Evolutionary conservation across 2,888 invertebrate genomes (phyloP).

Genomic region (Trichopria drosophilae): DNA sequence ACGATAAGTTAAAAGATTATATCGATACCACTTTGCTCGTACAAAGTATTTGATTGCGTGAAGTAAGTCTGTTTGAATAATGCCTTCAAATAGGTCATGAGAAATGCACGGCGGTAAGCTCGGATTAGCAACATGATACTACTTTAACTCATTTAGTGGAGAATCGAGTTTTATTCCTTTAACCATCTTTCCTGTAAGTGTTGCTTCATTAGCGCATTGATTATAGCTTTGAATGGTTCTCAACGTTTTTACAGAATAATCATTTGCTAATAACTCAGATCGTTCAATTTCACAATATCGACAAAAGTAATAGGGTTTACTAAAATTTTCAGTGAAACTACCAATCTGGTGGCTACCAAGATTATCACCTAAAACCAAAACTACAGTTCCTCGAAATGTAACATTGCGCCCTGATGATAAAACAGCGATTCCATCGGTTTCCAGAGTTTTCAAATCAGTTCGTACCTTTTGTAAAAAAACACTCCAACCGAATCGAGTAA

Average conservation of each 20-base stretch:
- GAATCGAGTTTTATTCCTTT: too few relatives aligned
- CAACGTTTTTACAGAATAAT: neutral
- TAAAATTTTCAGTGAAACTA: neutral
- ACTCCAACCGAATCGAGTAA: neutral
- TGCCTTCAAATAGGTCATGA: too few relatives aligned
- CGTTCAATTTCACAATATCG: neutral
- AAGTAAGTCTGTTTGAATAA: too few relatives aligned
- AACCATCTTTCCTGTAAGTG: too few relatives aligned
- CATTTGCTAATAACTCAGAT: neutral
- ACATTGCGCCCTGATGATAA: neutral
- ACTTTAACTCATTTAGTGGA: too few relatives aligned
- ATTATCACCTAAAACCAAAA: neutral
- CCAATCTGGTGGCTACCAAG: slow-evolving; percentile 1
- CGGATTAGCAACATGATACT: too few relatives aligned
- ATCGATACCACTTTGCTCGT: too few relatives aligned
- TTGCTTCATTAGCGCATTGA: too few relatives aligned
- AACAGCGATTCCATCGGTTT: neutral
- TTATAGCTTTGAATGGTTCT: too few relatives aligned
- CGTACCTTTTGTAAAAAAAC: neutral
- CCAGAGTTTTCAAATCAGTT: neutral
- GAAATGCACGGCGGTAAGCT: too few relatives aligned
- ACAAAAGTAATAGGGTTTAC: neutral
- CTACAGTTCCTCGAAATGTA: slow-evolving; percentile 1
- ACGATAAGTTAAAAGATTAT: too few relatives aligned
- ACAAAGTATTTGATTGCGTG: too few relatives aligned